Percentiles rank a stretch among this genome's conserved stretches.
Conservation (phyloP, 2,888 invertebrate genomes). For the Molorchus minor region DNA sequence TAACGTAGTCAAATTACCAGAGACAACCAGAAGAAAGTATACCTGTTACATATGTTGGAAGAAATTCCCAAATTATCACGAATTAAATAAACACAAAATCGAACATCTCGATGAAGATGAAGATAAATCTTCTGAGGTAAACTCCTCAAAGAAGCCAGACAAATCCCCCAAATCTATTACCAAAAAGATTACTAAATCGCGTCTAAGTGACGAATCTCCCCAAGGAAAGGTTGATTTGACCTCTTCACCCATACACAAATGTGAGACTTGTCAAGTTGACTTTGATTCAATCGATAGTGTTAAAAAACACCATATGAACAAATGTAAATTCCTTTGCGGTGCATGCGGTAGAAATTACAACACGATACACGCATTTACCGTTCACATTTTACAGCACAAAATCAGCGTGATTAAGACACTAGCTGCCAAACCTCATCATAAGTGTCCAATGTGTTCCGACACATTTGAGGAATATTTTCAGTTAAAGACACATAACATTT, state of each 20-base stretch:
- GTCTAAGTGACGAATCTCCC: background rate
- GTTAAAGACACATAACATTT: conserved; percentile 25
- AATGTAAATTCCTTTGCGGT: conserved; percentile 27
- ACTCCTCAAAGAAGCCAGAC: background rate
- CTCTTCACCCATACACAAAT: conserved; percentile 2
- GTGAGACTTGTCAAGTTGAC: conserved; percentile 17
- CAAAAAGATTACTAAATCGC: background rate
- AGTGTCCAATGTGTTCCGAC: conserved; percentile 22
- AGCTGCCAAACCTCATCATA: background rate
- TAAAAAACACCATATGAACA: conserved; percentile 24
- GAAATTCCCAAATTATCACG: conserved; percentile 32
- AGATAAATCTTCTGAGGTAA: background rate
- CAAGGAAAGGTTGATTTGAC: background rate
- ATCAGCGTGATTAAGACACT: conserved; percentile 19
- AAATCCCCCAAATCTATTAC: background rate
- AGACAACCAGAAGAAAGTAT: conserved; percentile 30
- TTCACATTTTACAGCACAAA: conserved; percentile 33
- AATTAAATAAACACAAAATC: conserved; percentile 32
- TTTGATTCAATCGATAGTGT: conserved; percentile 23
- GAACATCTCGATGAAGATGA: conserved; percentile 31
- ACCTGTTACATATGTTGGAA: conserved; percentile 41
- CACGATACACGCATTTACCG: conserved; percentile 24
- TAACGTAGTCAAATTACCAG: conserved; percentile 9
- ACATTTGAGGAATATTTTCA: conserved; percentile 24
- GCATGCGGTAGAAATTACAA: conserved; percentile 23